Evolutionary conservation across 2,113 vertebrate genomes (phyloP), one percentile per base, ranked within the genome.

Genomic region (Prunella fulvescens): DNA sequence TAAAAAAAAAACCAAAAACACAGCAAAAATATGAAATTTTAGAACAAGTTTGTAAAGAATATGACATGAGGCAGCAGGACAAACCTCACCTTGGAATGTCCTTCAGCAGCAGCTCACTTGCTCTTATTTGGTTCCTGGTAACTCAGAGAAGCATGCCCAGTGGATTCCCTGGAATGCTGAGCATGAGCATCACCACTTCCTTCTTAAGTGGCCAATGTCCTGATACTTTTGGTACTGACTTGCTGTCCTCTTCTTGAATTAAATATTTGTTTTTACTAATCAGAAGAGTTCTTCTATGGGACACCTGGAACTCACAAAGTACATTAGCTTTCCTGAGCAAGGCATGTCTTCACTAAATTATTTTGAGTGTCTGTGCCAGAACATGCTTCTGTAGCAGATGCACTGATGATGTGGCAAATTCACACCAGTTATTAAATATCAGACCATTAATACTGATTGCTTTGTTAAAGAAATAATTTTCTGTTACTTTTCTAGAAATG

Each of bases 81-180:
- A 53, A 78, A 28, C 6, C 9, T 78, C 42, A 45, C 5, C 17
- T 23, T 48, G 64, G 28, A 70, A 48, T 2, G 0, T 51, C 6
- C 19, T 78, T 65, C 14, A 12, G 14, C n/a, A 73, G n/a, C 5
- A 85, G 16, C 26, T 77, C 31, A 14, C 10, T 56, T 11, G 7
- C 24, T 70, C 18, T 23, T 53, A 3, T 23, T 84, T 79, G 2
- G 33, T 80, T 57, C 56, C 42, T 61, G 40, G 5, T 31, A 39
- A 50, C 4, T 37, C 39, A 29, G 44, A 56, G 22, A 76, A 71
- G 7, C 17, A 50, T 58, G 50, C 3, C 12, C 61, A 44, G 19
- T 54, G 62, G 13, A 60, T 11, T 11, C 17, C 47, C 71, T 60
- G 44, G 26, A 57, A 16, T 0, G 0, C 9, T 33, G 29, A 88